Base-by-base conservation (phyloP, 2,113 vertebrate species). In the Heterotis niloticus region DNA sequence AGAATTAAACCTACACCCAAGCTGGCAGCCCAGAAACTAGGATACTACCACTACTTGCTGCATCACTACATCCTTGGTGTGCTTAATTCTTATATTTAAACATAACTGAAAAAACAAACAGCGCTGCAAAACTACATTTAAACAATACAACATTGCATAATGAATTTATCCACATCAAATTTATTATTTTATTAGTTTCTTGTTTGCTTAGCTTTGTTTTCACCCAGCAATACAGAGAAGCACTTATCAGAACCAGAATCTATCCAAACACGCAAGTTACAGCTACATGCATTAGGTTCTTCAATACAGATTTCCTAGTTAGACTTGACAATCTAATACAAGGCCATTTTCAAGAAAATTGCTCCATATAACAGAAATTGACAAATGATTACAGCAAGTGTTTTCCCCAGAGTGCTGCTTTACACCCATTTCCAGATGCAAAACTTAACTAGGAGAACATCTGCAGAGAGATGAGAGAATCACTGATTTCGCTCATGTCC, bases 271-370 rank as follows among this genome's bases (percentile, higher is more conserved):
- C 59, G 62, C 52, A 72, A 14, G 64, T 67, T 75, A 80, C 72
- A 80, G 71, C 64, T 75, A 74, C 79, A 80, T 80, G 79, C 72
- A 75, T 60, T 44, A 64, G 23, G 51, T 80, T 80, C 71, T 75
- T 68, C 52, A 60, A 74, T 51, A 80, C 64, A 57, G 51, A 79
- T n/a, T 34, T 74, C 70, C 78, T 34, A 79, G 70, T 62, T 60
- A 28, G 24, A 66, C 60, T 65, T 26, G 23, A 79, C 68, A 64
- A 66, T 29, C 34, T 74, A 74, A 51, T 56, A 44, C 44, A 74
- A 74, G 34, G 70, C 70, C 77, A 51, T 78, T 51, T 60, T 71
- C 67, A 71, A 56, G 56, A 71, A 71, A 56, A 62, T 29, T 26
- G 11, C 66, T 71, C 60, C 52, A 68, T 77, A 56, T 59, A 78